Base-by-base conservation (phyloP, 2,113 vertebrate species). In the Phrynosoma blainvillii region DNA sequence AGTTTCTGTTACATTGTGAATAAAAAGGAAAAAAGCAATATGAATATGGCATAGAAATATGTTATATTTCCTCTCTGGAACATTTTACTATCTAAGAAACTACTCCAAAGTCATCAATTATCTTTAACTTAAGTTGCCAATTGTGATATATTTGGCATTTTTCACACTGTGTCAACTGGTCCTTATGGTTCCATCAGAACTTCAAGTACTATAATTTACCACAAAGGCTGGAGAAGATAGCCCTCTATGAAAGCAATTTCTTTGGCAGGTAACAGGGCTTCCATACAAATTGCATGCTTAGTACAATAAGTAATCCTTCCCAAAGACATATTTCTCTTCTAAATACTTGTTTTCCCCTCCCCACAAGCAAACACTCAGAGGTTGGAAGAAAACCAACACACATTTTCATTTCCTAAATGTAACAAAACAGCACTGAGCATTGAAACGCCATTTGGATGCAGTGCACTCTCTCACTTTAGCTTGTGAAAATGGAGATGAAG, bases 401-500 rank as follows among this genome's bases (percentile, higher is more conserved):
- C 18, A 68, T 92, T 95, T 93, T 76, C 65, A 82, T 87, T 92
- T 76, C 54, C 86, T 88, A 87, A 75, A 65, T 47, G 73, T 56
- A 82, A n/a, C 8, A 83, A 94, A 93, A 91, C 79, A 21, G 47
- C 80, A 56, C 80, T 52, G 82, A 92, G 92, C 94, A 94, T 90
- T 87, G 32, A 93, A 94, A 92, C 93, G 79, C 70, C 32, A 93
- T 89, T 91, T 84, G 3, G 92, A 89, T 92, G 59, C 84, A 83
- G 70, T 54, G 71, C 32, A 0, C 86, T 91, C 88, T 79, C 30
- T n/a, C 21, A 89, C 84, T 94, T 94, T 91, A 96, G 92, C 13
- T 89, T 89, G 90, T 87, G 90, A 95, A 96, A 96, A 94, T 90
- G 87, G 92, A 89, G 88, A 91, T 87, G 88, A 87, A 92, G 65